phyloP scores from a whole-genome alignment of 35 echinoderm and acorn worm genomes.

The Holothuria glaberrima region DNA sequence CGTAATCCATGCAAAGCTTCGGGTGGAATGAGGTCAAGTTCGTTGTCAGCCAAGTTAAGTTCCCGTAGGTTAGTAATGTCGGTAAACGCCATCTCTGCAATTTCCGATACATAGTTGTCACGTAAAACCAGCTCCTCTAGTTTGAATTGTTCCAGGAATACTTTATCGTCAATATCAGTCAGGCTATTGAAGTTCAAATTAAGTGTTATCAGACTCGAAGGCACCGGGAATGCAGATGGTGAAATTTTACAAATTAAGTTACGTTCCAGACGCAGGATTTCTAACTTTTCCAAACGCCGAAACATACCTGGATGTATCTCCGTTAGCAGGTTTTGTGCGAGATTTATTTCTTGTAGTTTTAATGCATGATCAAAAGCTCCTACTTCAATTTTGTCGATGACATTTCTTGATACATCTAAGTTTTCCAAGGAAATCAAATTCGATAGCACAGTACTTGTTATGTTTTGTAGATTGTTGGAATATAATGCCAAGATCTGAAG shows the following conservation, averaged over 20 bases:
- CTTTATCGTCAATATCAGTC: constrained; percentile 13
- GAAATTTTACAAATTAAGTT: constrained; percentile 13
- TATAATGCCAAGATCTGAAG: neutral
- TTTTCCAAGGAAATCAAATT: neutral
- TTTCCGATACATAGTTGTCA: constrained; percentile 24
- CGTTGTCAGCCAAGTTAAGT: constrained; percentile 21
- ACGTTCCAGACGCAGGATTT: neutral
- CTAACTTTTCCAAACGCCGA: neutral
- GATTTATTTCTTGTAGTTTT: neutral
- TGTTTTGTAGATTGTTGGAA: neutral
- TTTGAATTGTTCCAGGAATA: neutral
- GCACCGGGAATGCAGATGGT: constrained; percentile 3
- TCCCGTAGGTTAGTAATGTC: neutral
- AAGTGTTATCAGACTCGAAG: constrained; percentile 3
- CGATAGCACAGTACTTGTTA: neutral
- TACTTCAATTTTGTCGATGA: constrained; percentile 10
- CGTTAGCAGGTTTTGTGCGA: neutral
- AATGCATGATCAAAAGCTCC: constrained; percentile 5
- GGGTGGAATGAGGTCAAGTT: constrained; percentile 30
- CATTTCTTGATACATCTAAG: constrained; percentile 24
- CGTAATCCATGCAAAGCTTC: constrained; percentile 30
- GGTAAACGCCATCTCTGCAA: constrained; percentile 29
- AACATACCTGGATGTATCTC: constrained; percentile 24
- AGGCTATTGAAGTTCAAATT: constrained; percentile 6
- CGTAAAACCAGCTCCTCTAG: constrained; percentile 23